phyloP scores from a whole-genome alignment of 2,797 vertebrate genomes.

The Acipenser ruthenus region DNA sequence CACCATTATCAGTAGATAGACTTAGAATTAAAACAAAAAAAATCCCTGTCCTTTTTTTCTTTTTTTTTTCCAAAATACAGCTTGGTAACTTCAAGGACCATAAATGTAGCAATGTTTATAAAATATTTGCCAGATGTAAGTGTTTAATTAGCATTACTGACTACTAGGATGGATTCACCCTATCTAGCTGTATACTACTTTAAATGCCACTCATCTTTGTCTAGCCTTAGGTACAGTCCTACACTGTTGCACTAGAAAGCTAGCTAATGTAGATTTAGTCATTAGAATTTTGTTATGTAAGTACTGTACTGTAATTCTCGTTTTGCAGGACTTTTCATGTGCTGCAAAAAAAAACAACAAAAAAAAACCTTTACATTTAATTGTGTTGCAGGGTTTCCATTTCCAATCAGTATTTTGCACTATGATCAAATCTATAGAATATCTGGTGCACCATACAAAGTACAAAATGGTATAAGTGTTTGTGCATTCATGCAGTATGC shows the following conservation, averaged over 20 bases:
- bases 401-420: constrained; percentile 69
- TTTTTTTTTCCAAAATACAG: constrained; percentile 37
- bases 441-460: constrained; percentile 47
- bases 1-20: constrained; percentile 33
- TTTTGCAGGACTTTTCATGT: constrained; percentile 70
- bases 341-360: constrained; percentile 50
- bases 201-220: constrained; percentile 61
- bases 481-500: constrained; percentile 60
- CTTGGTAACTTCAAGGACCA: constrained; percentile 50
- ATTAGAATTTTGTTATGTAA: constrained; percentile 62
- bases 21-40: constrained; percentile 28
- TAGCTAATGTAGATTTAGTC: constrained; percentile 64
- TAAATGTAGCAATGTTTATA: constrained; percentile 59
- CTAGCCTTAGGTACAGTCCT: constrained; percentile 71
- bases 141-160: constrained; percentile 67
- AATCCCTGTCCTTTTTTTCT: constrained; percentile 30
- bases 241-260: constrained; percentile 66
- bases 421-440: constrained; percentile 69
- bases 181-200: constrained; percentile 53
- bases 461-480: constrained; percentile 54
- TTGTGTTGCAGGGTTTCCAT: constrained; percentile 7
- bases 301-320: constrained; percentile 77
- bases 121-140: constrained; percentile 69
- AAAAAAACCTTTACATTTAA: too few species aligned
- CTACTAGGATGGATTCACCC: constrained; percentile 66